phyloP scores from a whole-genome alignment of 2,797 vertebrate genomes.

The Enteromius fasciolatus region DNA sequence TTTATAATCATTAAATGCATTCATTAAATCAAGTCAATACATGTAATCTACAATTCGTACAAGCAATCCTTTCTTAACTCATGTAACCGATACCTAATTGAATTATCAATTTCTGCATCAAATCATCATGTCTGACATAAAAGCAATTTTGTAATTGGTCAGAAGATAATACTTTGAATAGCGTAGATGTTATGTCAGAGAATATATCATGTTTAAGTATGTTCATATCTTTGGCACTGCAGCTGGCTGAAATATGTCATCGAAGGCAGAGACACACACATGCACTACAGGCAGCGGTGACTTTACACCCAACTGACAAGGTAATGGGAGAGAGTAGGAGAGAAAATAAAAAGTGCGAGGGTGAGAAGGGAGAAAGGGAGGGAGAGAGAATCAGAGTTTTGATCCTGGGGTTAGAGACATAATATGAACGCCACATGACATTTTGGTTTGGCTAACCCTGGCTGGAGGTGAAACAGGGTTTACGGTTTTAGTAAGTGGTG shows the following conservation, averaged over 20 bases:
- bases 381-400: conserved; percentile 21
- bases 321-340: conserved; percentile 44
- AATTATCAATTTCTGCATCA: conserved; percentile 2
- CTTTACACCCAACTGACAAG: conserved; percentile 52
- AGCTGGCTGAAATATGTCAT: conserved; percentile 45
- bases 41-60: not conserved
- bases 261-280: conserved; percentile 13
- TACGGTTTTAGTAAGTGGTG: conserved; percentile 50
- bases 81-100: not conserved
- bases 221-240: conserved; percentile 39
- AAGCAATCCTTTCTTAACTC: conserved; percentile 7
- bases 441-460: conserved; percentile 56
- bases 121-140: not conserved
- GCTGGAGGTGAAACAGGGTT: conserved; percentile 55
- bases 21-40: not conserved
- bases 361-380: conserved; percentile 13
- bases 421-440: conserved; percentile 49
- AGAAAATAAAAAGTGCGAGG: conserved; percentile 28
- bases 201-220: conserved; percentile 20
- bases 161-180: not conserved
- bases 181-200: not conserved
- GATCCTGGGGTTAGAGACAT: conserved; percentile 49
- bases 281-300: conserved; percentile 22
- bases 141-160: not conserved
- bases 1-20: conserved; percentile 8